A percentile compares a stretch with the other conserved stretches of the same genome.
These are phyloP conservation scores for Phodopus roborovskii DNA, from an alignment of 2,113 vertebrate species.

Conservation along the genomic window DNA sequence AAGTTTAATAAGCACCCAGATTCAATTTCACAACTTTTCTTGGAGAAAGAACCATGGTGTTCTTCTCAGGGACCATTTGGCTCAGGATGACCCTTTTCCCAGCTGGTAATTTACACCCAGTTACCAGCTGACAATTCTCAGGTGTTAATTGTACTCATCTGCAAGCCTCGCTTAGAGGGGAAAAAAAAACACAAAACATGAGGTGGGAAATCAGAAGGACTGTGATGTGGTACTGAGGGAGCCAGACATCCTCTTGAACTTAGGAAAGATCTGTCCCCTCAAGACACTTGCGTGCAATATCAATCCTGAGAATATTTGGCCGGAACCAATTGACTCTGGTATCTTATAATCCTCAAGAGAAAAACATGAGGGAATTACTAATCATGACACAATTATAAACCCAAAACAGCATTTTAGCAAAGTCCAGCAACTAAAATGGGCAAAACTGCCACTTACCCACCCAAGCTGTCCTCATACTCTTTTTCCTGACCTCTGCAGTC, in stretches of 20 bases:
- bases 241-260: not conserved
- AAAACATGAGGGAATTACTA: not conserved
- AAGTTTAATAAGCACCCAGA: not conserved
- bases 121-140: conserved; percentile 24
- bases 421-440: not conserved
- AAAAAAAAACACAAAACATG: not conserved
- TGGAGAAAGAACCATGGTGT: conserved; percentile 46
- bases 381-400: not conserved
- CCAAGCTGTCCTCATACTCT: not conserved
- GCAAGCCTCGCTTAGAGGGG: not conserved
- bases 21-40: conserved; percentile 56
- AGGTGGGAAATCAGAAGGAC: not conserved
- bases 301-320: not conserved
- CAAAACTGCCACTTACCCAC: not conserved
- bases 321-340: not conserved
- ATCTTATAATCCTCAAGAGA: conserved; percentile 15
- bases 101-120: conserved; percentile 23
- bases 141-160: conserved; percentile 35
- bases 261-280: not conserved
- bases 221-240: not conserved
- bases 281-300: not conserved
- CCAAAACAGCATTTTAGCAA: not conserved
- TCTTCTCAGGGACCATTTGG: conserved; percentile 35
- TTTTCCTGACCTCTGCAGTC: not conserved
- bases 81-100: conserved; percentile 24